Evolutionary conservation across 2,797 vertebrate genomes (phyloP), one percentile per base, ranked within the genome.

Genomic region (Enoplosus armatus): DNA sequence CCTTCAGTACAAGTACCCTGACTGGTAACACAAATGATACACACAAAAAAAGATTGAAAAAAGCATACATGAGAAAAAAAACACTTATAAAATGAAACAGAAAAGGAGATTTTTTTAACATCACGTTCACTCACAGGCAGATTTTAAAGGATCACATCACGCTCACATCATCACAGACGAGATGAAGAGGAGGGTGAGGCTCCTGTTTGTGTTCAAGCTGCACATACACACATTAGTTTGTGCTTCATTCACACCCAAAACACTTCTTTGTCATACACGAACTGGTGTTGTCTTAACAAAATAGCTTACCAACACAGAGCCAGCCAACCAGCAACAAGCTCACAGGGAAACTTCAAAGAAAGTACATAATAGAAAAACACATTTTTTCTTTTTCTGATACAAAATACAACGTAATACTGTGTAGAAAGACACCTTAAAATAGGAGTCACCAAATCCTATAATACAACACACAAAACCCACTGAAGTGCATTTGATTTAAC

Each of bases 321-420:
- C 95, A 95, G 96, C 96, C 93, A 95, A 93, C 96, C 96, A 98
- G 96, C 97, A 96, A 97, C 96, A 90, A 95, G 96, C 96, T 96
- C 95, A 93, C 61, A 9, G 69, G 77, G 41, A 80, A 82, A 90
- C 83, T 69, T 69, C 61, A 82, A 67, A 77, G 62, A 89, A 81
- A 86, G 66, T 53, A 79, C 70, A 66, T 56, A 60, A 62, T 83
- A 79, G 83, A 53, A 85, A 79, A 8, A 80, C 35, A 83, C 3
- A 43, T 15, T 80, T 79, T 77, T 81, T 77, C 80, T 79, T 76
- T 51, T 89, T 82, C 48, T 87, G 88, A 92, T 82, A 93, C 89
- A 92, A 91, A 90, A 77, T 89, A 90, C 76, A 77, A 83, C 51
- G 60, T 88, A 92, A 93, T 86, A 92, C 85, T 88, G 85, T 81